Evolutionary conservation across 2,888 invertebrate species (phyloP).

Genomic region (Sympetrum striolatum): DNA sequence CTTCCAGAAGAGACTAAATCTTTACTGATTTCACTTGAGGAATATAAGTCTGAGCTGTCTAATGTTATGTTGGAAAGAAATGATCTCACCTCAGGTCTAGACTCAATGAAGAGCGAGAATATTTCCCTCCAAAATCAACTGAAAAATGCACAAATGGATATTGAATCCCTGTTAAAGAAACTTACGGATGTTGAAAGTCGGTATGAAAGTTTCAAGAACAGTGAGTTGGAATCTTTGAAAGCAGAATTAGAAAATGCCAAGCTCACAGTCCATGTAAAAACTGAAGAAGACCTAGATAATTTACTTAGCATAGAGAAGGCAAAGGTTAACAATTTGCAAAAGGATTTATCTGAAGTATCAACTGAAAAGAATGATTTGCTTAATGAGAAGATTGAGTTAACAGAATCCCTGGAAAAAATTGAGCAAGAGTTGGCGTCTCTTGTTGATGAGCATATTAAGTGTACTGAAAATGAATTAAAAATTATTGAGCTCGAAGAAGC

Average conservation of each 20-base stretch:
- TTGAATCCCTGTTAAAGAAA: not conserved
- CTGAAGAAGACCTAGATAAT: not conserved
- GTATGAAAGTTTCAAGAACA: not conserved
- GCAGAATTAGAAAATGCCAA: not conserved
- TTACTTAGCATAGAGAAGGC: too few relatives aligned
- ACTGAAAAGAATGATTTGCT: too few relatives aligned
- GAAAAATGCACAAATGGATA: not conserved
- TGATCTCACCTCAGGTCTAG: not conserved
- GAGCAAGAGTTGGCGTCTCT: not conserved
- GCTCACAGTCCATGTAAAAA: not conserved
- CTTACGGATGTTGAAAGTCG: not conserved
- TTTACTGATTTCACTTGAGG: not conserved
- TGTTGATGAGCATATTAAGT: not conserved
- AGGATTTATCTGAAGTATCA: too few relatives aligned
- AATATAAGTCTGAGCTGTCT: not conserved
- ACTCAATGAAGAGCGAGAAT: not conserved
- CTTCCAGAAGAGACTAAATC: not conserved
- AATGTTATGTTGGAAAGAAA: not conserved
- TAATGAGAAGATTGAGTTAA: not conserved
- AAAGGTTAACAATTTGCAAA: too few relatives aligned
- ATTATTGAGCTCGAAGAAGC: not conserved
- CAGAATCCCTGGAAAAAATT: not conserved
- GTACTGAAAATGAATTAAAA: not conserved
- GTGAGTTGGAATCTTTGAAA: not conserved
- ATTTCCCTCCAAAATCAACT: not conserved